Evolutionary conservation across 1,140 invertebrate genomes (phyloP).

Genomic region (Caenorhabditis briggsae): DNA sequence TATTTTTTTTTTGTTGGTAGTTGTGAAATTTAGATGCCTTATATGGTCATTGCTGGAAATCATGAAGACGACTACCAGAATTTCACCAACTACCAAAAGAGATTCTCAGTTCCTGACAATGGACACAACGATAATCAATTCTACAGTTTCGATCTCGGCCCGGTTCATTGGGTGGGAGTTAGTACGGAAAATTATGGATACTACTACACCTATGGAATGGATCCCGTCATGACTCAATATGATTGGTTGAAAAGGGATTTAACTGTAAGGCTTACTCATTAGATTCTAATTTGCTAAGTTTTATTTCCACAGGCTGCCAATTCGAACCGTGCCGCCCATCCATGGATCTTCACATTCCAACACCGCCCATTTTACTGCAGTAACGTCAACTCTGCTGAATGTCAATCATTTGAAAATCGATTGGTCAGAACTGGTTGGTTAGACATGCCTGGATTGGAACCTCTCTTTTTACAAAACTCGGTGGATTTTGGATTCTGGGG

Average conservation of each 20-base stretch:
- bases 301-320: constrained; percentile 74
- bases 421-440: constrained; percentile 70
- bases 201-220: constrained; percentile 85
- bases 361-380: constrained; percentile 98
- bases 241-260: constrained; percentile 89
- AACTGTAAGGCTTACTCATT: constrained; percentile 61
- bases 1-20: too few relatives aligned
- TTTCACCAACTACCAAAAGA: constrained; percentile 75
- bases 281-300: too few relatives aligned
- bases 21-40: constrained; percentile 74
- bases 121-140: constrained; percentile 78
- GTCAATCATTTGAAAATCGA: constrained; percentile 82
- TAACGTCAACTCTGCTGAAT: constrained; percentile 89
- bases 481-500: constrained; percentile 94
- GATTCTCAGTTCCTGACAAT: constrained; percentile 78
- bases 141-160: constrained; percentile 85
- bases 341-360: constrained; percentile 93
- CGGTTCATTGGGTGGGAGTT: constrained; percentile 90
- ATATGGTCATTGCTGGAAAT: constrained; percentile 79
- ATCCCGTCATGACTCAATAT: constrained; percentile 88
- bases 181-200: constrained; percentile 96
- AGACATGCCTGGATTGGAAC: constrained; percentile 83
- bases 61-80: constrained; percentile 78
- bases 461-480: constrained; percentile 87
- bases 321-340: constrained; percentile 82